A percentile compares a stretch with the other conserved stretches of the same genome.
These are phyloP conservation scores for Steinernema khuongi DNA, from an alignment of 1,140 invertebrate species.

Conservation along the genomic window DNA sequence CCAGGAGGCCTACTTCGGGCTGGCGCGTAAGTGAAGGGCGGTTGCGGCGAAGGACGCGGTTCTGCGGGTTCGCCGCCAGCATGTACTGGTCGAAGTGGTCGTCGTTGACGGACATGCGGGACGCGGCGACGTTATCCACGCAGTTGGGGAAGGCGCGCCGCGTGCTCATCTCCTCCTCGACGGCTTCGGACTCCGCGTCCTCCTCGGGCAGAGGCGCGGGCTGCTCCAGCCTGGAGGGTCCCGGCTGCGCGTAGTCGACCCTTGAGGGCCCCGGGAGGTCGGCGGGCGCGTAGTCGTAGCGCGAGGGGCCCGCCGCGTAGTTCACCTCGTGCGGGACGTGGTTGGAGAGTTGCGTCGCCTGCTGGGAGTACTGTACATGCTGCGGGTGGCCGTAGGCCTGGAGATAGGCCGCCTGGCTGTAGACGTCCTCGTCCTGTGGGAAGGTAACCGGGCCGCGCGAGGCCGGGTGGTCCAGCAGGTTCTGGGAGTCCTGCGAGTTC, in stretches of 20 bases:
- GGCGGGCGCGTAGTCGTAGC: neutral
- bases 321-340: neutral
- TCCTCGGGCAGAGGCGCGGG: neutral
- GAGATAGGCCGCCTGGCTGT: neutral
- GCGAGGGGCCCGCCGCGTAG: neutral
- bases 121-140: neutral
- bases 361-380: slow-evolving; percentile 1
- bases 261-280: neutral
- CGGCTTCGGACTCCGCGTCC: slow-evolving; percentile 1
- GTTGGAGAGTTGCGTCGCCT: neutral
- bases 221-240: neutral
- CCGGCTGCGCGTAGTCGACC: neutral
- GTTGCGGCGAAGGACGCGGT: slow-evolving; percentile 37
- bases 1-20: slow-evolving; percentile 41
- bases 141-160: neutral
- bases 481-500: slow-evolving; percentile 5
- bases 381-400: neutral
- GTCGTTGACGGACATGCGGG: slow-evolving; percentile 39
- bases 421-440: neutral
- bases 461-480: neutral
- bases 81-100: slow-evolving; percentile 58
- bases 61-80: slow-evolving; percentile 27
- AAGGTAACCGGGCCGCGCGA: neutral
- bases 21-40: slow-evolving; percentile 57
- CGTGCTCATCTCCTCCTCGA: neutral